Conservation (phyloP, 2,113 vertebrate genomes). For the Anguilla rostrata region DNA sequence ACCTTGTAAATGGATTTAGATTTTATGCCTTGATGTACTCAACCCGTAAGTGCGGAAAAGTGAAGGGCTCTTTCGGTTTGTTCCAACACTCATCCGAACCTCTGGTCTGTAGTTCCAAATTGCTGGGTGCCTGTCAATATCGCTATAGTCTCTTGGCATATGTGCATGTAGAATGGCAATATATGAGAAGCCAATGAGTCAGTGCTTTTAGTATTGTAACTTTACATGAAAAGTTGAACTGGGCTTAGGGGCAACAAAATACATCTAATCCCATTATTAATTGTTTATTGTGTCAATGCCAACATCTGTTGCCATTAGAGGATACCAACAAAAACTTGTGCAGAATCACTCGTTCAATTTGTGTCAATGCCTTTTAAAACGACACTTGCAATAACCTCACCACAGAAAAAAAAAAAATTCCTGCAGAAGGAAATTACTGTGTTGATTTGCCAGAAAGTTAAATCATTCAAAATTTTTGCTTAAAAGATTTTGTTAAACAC, state of each 20-base stretch:
- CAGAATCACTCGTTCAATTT: no score
- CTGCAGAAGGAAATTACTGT: not conserved
- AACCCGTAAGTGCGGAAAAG: not conserved
- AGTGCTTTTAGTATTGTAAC: not conserved
- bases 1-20: conserved; percentile 1
- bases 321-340: no score
- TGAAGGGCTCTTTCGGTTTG: not conserved
- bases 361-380: no score
- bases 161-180: not conserved
- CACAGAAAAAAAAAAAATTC: not conserved
- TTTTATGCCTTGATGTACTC: not conserved
- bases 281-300: no score
- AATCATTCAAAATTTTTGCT: no score
- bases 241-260: not conserved
- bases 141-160: no score
- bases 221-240: not conserved
- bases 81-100: not conserved
- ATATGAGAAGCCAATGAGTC: not conserved
- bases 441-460: no score
- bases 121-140: no score
- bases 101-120: not conserved
- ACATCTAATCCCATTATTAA: no score
- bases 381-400: not conserved
- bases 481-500: no score
- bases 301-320: no score